A percentile compares a stretch with the other conserved stretches of the same genome.
These are phyloP conservation scores for Chaetodon trifasciatus DNA, from an alignment of 2,797 vertebrate genomes.

Conservation along the genomic window DNA sequence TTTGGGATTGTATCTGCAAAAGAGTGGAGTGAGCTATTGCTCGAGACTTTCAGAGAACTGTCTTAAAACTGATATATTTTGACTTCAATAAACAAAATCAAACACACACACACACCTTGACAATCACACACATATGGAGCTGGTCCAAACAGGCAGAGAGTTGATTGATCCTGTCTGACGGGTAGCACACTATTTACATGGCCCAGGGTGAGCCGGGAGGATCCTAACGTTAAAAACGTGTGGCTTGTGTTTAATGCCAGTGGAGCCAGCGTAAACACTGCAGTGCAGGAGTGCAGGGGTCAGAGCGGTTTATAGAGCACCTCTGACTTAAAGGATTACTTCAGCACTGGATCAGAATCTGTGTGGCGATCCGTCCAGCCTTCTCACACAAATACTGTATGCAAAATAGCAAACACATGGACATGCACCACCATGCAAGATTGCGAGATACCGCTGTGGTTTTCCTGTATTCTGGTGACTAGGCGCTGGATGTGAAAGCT, in stretches of 20 bases:
- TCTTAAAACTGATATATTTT: constrained; percentile 36
- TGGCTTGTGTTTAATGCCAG: constrained; percentile 76
- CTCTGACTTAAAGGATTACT: constrained; percentile 74
- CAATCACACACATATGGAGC: constrained; percentile 62
- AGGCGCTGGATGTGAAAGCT: constrained; percentile 24
- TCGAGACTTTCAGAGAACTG: constrained; percentile 20
- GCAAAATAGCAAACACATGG: constrained; percentile 38
- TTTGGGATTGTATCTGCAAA: constrained; percentile 32
- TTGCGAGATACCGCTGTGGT: constrained; percentile 16
- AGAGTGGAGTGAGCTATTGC: constrained; percentile 6
- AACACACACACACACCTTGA: constrained; percentile 25
- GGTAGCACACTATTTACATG: constrained; percentile 73
- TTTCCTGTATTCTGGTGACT: constrained; percentile 14
- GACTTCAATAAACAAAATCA: constrained; percentile 29
- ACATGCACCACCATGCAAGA: neutral
- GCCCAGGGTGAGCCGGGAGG: constrained; percentile 68
- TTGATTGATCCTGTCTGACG: constrained; percentile 82
- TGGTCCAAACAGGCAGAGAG: constrained; percentile 79
- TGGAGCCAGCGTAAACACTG: constrained; percentile 80
- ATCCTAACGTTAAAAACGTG: constrained; percentile 84
- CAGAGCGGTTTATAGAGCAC: constrained; percentile 76
- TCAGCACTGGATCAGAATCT: constrained; percentile 56
- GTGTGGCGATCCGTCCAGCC: constrained; percentile 31
- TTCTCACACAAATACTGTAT: constrained; percentile 41
- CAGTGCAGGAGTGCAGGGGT: constrained; percentile 67